phyloP scores from a whole-genome alignment of 2,113 vertebrate genomes.

The Emydocephalus ijimae region DNA sequence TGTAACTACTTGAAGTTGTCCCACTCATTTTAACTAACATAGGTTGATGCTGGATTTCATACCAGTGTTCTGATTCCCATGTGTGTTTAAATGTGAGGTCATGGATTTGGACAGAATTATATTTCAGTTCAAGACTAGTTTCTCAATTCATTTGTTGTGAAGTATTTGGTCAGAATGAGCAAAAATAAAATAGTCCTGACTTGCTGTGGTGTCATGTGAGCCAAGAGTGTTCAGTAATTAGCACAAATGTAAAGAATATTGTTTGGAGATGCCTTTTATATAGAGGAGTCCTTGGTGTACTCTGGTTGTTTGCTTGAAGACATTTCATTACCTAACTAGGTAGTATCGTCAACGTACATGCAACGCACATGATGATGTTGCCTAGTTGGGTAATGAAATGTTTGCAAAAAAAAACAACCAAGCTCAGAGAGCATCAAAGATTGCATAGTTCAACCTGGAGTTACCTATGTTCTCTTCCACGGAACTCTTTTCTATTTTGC shows the following conservation, averaged over 20 bases:
- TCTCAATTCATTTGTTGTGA: neutral
- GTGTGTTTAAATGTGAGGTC: neutral
- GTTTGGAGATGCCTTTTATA: neutral
- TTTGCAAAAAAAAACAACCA: neutral
- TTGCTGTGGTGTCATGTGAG: neutral
- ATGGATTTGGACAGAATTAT: neutral
- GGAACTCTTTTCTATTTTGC: neutral
- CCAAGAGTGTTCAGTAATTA: neutral
- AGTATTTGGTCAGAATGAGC: neutral
- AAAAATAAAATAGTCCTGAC: neutral
- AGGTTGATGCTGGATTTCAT: neutral
- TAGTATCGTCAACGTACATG: neutral
- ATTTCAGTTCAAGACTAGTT: neutral
- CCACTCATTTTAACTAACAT: neutral
- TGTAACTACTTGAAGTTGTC: neutral
- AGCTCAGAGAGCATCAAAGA: neutral
- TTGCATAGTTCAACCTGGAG: neutral
- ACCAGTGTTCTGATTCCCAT: neutral
- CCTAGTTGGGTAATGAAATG: neutral
- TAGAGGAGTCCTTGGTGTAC: neutral
- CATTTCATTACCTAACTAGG: neutral
- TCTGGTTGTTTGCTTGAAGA: neutral
- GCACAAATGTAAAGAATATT: neutral
- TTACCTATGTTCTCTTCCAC: neutral
- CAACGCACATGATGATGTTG: neutral